phyloP scores from a whole-genome alignment of 2,797 vertebrate genomes.

The Anolis apletophallus region DNA sequence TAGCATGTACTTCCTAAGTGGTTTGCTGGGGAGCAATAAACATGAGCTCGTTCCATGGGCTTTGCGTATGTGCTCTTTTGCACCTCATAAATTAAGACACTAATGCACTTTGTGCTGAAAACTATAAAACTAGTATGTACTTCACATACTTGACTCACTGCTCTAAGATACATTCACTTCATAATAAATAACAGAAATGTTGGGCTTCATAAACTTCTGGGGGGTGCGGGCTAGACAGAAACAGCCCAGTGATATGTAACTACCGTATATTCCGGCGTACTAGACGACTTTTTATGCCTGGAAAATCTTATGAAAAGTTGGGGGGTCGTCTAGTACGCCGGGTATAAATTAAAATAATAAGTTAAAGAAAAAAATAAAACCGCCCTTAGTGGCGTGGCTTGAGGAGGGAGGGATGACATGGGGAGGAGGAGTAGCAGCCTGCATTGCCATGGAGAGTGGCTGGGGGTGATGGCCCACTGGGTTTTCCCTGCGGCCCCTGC shows the following conservation, averaged over 20 bases:
- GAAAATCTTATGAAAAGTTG: too few relatives aligned
- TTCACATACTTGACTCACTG: slow-evolving; percentile 45
- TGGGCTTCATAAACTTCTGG: slow-evolving; percentile 13
- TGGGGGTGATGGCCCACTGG: too few relatives aligned
- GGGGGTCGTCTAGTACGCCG: too few relatives aligned
- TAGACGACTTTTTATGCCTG: too few relatives aligned
- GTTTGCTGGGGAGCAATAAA: slow-evolving; percentile 27
- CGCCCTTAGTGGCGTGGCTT: too few relatives aligned
- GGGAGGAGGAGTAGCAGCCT: too few relatives aligned
- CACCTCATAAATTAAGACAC: slow-evolving; percentile 30
- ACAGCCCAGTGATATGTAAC: slow-evolving; percentile 16
- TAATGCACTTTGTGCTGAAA: slow-evolving; percentile 35
- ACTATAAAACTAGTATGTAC: slow-evolving; percentile 31
- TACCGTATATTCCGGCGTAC: too few relatives aligned
- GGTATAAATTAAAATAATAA: too few relatives aligned
- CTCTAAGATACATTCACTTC: slow-evolving; percentile 18
- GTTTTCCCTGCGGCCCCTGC: too few relatives aligned
- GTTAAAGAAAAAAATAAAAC: too few relatives aligned
- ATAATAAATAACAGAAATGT: slow-evolving; percentile 33
- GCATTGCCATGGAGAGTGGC: too few relatives aligned
- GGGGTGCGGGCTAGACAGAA: slow-evolving; percentile 12
- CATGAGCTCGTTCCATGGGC: background rate
- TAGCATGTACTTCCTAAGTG: slow-evolving; percentile 10
- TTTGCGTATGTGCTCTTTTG: slow-evolving; percentile 35
- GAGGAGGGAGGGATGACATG: too few relatives aligned